These are phyloP conservation scores for Phenganax stokvisi DNA, from an alignment of 92 coral and sea anemone genomes.

Conservation along the genomic window DNA sequence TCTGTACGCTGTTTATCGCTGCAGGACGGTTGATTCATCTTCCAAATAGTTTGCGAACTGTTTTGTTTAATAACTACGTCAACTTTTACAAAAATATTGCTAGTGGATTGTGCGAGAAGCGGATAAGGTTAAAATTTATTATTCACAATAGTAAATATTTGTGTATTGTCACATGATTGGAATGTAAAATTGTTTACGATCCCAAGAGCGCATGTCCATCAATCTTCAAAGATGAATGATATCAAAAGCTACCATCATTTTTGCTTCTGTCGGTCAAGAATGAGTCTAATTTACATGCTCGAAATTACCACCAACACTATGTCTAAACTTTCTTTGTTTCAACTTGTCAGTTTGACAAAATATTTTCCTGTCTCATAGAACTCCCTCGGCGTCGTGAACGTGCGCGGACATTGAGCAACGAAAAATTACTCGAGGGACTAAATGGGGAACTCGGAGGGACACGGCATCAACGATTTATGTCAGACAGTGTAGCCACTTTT, in stretches of 20 bases:
- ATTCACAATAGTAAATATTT: not conserved
- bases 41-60: no score
- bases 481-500: conserved; percentile 27
- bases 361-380: not conserved
- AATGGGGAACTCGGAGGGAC: not conserved
- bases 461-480: conserved; percentile 14
- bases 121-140: not conserved
- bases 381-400: conserved; percentile 30
- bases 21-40: no score
- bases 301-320: no score
- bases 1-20: no score
- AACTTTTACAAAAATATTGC: no score
- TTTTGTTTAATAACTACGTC: no score
- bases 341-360: no score
- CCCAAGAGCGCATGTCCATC: not conserved
- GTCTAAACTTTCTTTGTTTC: no score
- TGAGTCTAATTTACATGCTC: no score
- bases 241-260: no score
- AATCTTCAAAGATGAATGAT: not conserved
- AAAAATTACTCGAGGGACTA: conserved; percentile 24
- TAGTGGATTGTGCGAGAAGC: not conserved
- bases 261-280: no score
- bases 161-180: not conserved
- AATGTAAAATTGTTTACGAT: not conserved
- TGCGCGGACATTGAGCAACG: conserved; percentile 36